Evolutionary conservation across 2,888 invertebrate genomes (phyloP), one percentile per base, ranked within the genome.

Genomic region (Eristalis arbustorum): DNA sequence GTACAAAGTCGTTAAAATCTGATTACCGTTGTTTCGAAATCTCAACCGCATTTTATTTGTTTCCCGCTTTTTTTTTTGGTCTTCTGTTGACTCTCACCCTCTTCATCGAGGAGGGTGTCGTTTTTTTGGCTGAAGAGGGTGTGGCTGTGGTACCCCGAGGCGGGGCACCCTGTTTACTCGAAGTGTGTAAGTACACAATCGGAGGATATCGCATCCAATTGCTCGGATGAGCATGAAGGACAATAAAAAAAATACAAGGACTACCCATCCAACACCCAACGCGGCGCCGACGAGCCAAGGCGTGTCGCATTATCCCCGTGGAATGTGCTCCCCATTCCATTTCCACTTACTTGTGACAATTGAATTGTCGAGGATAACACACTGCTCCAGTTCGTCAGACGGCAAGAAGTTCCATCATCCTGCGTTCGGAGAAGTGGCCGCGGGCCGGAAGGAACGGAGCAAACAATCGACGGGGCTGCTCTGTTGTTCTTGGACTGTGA

Each of bases 1-100:
- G 37, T 61, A 74, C 64, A 75, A 67, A 61, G 61, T 75, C 75
- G 67, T 75, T 75, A 67, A 75, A 75, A 67, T 61, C 67, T 67
- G 67, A 75, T 75, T 75, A 67, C 75, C 25, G 25, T 18, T 59
- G 57, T 28, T 25, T 40, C 40, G 40, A 57, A 68, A 68, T 68
- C 68, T 56, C 57, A 13, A 56, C 18, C 59, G 25, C 59, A 59
- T 23, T 64, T 37, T 63, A 13, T 63, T 23, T 37, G 22, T 22
- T 40, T 66, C 56, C 31, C 22, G 3, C n/a, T 57, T 25, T 56
- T 13, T 57, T 18, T 37, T 23, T 49, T 2, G 63, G 18, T 63
- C 13, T 13, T 56, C 56, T 18, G 56, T n/a, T 18, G 49, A 1
- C 42, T n/a, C 42, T 42, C 49, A 49, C 49, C 49, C 49, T 49